Base-by-base conservation (phyloP, 2,797 vertebrate species). In the Petrocephalus schoutedeni region DNA sequence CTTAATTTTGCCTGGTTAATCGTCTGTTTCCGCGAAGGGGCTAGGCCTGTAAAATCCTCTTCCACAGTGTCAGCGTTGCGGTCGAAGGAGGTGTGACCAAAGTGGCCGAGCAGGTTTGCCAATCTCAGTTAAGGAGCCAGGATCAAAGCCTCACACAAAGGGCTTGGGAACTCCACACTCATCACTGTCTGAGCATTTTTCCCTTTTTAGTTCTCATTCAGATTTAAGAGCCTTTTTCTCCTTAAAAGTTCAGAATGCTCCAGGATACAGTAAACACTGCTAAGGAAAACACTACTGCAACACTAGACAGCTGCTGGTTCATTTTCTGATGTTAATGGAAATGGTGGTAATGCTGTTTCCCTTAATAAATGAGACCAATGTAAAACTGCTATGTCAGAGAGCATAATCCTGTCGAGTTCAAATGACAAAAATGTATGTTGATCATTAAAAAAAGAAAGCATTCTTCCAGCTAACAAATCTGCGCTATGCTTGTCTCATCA, bases 351-450 rank as follows among this genome's bases (percentile, higher is more conserved):
- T 45, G 41, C n/a, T 85, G 87, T 84, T 28, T 56, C 10, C 58
- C 32, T 88, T 32, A 67, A 88, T 88, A 32, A 64, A 87, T 36
- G 2, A 61, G 16, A 51, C 87, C 74, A 59, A 54, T 84, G 4
- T 61, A 28, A 88, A 53, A 64, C 77, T 88, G 87, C 80, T 10
- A 71, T 16, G 45, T 8, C 51, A 12, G 57, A 80, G 64, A 61
- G 58, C 45, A 41, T 84, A 19, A 85, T 54, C 58, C 19, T 88
- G 80, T 54, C 82, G 56, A 83, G 41, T 80, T 84, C 16, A 85
- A 67, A 67, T 85, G 61, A 21, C 58, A 85, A 54, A 83, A 36
- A 16, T 67, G 16, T 8, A 51, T 67, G 45, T 67, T 16, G 7
- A 54, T 88, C 77, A 32, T 53, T 67, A n/a, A 12, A 21, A 56